Percentiles rank a stretch among this genome's conserved stretches.
Conservation (phyloP, 2,113 vertebrate genomes). For the Hippoglossus stenolepis region DNA sequence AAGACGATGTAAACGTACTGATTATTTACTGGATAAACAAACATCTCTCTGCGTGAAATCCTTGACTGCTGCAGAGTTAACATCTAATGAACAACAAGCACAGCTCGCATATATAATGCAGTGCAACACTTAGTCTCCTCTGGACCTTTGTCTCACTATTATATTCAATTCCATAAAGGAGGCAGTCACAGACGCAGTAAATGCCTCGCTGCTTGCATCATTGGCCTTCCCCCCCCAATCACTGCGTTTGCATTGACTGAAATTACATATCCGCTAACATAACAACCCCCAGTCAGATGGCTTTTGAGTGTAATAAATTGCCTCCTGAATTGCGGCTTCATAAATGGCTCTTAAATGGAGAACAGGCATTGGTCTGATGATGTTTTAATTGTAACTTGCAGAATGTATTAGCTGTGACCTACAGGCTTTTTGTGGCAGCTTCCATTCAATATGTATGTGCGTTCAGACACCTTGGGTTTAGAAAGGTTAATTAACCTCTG, state of each 20-base stretch:
- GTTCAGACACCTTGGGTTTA: slow-evolving; percentile 85
- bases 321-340: slow-evolving; percentile 75
- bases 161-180: slow-evolving; percentile 16
- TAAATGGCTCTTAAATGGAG: slow-evolving; percentile 81
- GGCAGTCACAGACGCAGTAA: slow-evolving; percentile 7
- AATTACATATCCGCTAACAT: slow-evolving; percentile 81
- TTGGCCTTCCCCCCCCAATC: slow-evolving; percentile 63
- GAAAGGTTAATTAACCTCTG: slow-evolving; percentile 97
- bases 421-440: slow-evolving; percentile 84
- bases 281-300: slow-evolving; percentile 66
- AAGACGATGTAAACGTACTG: neutral
- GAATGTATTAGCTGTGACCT: slow-evolving; percentile 84
- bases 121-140: neutral
- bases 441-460: slow-evolving; percentile 86
- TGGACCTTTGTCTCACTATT: slow-evolving; percentile 7
- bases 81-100: neutral
- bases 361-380: slow-evolving; percentile 79
- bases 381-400: slow-evolving; percentile 83
- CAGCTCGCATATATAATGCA: neutral
- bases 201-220: slow-evolving; percentile 50
- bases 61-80: neutral
- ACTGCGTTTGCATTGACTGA: slow-evolving; percentile 70
- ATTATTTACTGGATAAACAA: neutral
- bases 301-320: slow-evolving; percentile 82
- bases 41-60: neutral